Percentiles rank a stretch among this genome's conserved stretches.
These are phyloP conservation scores for Podilymbus podiceps DNA, from an alignment of 2,113 vertebrate genomes.

Conservation along the genomic window DNA sequence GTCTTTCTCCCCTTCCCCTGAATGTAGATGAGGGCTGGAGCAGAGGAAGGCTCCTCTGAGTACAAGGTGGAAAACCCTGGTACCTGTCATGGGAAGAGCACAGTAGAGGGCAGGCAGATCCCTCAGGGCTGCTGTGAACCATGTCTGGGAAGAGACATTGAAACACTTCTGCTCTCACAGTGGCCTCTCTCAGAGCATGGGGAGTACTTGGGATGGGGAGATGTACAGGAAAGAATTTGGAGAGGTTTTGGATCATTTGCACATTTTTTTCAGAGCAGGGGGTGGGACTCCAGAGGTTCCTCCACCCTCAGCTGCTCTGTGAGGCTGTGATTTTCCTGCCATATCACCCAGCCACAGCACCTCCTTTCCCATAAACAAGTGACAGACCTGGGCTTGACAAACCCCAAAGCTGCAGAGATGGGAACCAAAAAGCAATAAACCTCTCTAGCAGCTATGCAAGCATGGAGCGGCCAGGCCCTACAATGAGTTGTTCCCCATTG, in stretches of 20 bases:
- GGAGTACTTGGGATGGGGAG: not conserved
- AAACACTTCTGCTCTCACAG: not conserved
- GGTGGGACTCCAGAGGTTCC: not conserved
- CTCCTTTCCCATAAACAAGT: not conserved
- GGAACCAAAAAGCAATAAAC: not conserved
- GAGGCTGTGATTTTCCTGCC: not conserved
- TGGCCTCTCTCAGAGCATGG: not conserved
- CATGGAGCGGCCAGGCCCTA: not conserved
- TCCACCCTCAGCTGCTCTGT: not conserved
- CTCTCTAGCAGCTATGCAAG: not conserved
- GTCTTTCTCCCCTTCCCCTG: not conserved
- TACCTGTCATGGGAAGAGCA: accelerated
- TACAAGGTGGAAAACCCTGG: not conserved
- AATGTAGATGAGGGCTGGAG: not conserved
- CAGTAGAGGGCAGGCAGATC: not conserved
- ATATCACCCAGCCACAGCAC: not conserved
- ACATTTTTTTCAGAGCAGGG: not conserved
- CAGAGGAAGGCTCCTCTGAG: not conserved
- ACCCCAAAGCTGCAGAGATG: not conserved
- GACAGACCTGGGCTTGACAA: not conserved
- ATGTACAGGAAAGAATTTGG: not conserved
- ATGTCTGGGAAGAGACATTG: not conserved
- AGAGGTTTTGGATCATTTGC: not conserved
- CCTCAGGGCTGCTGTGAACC: not conserved
- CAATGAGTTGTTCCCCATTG: not conserved